These are phyloP conservation scores for Tonatia bakeri DNA, from an alignment of 2,113 vertebrate species.

Conservation along the genomic window DNA sequence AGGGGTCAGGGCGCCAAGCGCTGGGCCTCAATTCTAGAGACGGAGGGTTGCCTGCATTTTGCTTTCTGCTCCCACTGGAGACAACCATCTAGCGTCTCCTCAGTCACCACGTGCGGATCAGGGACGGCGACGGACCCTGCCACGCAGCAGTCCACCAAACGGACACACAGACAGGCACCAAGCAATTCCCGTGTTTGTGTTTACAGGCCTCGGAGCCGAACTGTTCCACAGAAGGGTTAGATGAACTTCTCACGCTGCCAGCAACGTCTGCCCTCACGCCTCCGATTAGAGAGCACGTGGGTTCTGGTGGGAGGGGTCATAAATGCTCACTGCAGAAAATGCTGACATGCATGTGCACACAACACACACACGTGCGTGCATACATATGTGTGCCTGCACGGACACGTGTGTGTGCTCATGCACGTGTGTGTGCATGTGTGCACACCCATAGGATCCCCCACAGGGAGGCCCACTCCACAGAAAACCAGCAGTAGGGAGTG, in stretches of 20 bases:
- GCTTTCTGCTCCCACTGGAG: neutral
- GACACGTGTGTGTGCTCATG: no score
- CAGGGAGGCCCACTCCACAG: neutral
- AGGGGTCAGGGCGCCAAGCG: no score
- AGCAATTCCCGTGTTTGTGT: neutral
- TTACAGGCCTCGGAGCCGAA: neutral
- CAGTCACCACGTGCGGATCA: no score
- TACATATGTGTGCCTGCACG: no score
- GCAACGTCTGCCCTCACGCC: no score
- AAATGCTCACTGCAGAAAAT: neutral
- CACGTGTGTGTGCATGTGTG: no score
- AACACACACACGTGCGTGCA: no score
- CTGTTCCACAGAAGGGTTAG: neutral
- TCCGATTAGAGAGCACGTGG: neutral
- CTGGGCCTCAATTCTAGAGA: neutral
- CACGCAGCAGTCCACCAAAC: fast-evolving
- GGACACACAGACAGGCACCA: no score
- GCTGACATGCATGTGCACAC: neutral
- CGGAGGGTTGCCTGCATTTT: no score
- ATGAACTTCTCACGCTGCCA: neutral
- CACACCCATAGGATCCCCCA: neutral
- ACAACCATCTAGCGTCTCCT: neutral
- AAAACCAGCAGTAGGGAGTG: neutral
- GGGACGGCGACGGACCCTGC: neutral
- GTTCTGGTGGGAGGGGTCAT: neutral